phyloP scores from a whole-genome alignment of 1,140 invertebrate genomes.

The Ceratosolen fusciceps region DNA sequence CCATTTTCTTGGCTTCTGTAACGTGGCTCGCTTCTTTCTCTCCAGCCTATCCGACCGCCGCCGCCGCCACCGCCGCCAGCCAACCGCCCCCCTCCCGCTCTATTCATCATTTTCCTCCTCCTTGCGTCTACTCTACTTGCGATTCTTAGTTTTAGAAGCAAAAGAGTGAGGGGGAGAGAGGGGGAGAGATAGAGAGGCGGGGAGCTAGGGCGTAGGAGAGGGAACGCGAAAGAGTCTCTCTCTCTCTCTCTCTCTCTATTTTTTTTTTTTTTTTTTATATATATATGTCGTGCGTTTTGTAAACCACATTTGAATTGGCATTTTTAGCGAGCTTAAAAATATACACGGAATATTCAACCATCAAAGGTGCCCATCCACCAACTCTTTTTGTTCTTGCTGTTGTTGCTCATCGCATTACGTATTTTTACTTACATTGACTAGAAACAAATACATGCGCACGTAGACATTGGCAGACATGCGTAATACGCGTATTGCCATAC shows the following conservation, averaged over 20 bases:
- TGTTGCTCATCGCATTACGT: too few species aligned
- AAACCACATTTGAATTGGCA: constrained; percentile 49
- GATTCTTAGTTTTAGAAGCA: constrained; percentile 16
- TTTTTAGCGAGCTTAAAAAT: constrained; percentile 48
- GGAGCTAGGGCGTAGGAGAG: not conserved
- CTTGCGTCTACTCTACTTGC: not conserved
- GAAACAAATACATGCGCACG: not conserved
- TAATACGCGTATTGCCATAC: not conserved
- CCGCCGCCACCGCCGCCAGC: not conserved
- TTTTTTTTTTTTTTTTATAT: too few species aligned
- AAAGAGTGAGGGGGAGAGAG: not conserved
- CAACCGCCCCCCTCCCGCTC: not conserved
- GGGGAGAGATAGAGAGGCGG: not conserved
- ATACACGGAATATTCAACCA: constrained; percentile 13
- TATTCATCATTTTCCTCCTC: not conserved
- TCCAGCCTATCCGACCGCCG: constrained; percentile 18
- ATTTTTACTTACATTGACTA: not conserved
- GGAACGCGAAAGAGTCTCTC: not conserved
- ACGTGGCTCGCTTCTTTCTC: constrained; percentile 1
- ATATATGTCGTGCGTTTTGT: constrained; percentile 37
- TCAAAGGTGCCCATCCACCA: not conserved
- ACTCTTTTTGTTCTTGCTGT: not conserved
- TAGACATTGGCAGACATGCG: not conserved
- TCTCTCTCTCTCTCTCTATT: too few species aligned
- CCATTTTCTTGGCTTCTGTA: constrained; percentile 29